Base-by-base conservation (phyloP, 2,113 vertebrate genomes). In the Acanthisitta chloris region DNA sequence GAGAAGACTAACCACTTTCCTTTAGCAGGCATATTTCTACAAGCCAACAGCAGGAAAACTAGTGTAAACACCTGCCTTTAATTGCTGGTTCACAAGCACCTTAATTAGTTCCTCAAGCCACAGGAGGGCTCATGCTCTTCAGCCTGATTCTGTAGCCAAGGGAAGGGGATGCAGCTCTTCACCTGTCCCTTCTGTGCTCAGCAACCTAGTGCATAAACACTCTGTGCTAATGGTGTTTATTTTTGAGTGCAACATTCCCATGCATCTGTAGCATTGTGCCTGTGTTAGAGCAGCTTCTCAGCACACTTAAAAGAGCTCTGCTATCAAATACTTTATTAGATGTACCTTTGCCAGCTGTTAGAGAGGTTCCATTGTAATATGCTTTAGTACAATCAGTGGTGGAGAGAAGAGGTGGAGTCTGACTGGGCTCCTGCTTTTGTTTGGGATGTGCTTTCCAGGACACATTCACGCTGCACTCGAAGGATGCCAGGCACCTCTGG, bases 401-500 rank as follows among this genome's bases (percentile, higher is more conserved):
- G 61, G 46, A 92, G 78, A 92, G 14, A 31, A 52, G 57, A 58
- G n/a, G 24, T 10, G 7, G 65, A 93, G 65, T 57, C 70, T 87
- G 58, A 57, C 36, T 52, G 43, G 45, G 58, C 24, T 87, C 59
- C 34, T 70, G 69, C 76, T 96, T 70, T 82, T 71, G 25, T 45
- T 72, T 49, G n/a, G 55, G 49, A n/a, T 81, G 88, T 96, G 86
- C 54, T 85, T 88, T 83, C 58, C 67, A 85, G 55, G 78, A 59
- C 67, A 84, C 51, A 40, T 66, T 94, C 72, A 55, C 12, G 36
- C 38, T 64, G 34, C 31, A 42, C 65, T 58, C 85, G 43, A 79
- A 95, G 55, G 81, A 92, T 96, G 88, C 69, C 85, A 91, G 45
- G 91, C 92, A 90, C 84, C 93, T 82, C 85, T 89, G 69, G 86